Percentiles rank a stretch among this genome's conserved stretches.
Evolutionary conservation across 2,888 invertebrate genomes (phyloP).

Genomic region (Arrhopalites spinosus): DNA sequence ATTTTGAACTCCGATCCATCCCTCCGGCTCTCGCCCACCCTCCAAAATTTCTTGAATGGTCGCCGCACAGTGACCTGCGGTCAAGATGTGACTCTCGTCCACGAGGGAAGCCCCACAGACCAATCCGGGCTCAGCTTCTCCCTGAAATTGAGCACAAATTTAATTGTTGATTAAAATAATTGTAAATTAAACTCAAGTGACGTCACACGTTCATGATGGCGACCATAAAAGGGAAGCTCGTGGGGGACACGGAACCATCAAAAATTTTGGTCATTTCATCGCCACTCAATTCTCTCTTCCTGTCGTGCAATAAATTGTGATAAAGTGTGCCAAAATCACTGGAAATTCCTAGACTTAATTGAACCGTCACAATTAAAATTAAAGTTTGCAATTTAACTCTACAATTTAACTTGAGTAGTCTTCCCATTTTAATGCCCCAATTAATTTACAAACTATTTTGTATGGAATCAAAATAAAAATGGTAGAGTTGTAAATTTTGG

Average conservation of each 20-base stretch:
- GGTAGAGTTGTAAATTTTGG: too few species aligned
- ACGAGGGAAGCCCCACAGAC: conserved; percentile 25
- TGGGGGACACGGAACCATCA: not conserved
- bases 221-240: not conserved
- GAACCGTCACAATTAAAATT: too few species aligned
- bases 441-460: too few species aligned
- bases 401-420: too few species aligned
- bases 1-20: conserved; percentile 12
- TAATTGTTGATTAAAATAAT: not conserved
- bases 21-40: not conserved
- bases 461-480: too few species aligned
- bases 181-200: not conserved
- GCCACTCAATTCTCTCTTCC: too few species aligned
- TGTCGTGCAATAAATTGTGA: too few species aligned
- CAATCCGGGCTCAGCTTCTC: not conserved
- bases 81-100: conserved; percentile 12
- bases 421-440: too few species aligned
- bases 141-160: not conserved
- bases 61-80: conserved; percentile 23
- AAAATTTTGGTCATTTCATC: too few species aligned
- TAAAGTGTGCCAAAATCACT: too few species aligned
- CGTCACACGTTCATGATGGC: not conserved
- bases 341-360: too few species aligned
- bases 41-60: conserved; percentile 5
- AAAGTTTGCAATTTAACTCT: too few species aligned